Evolutionary conservation across 2,797 vertebrate genomes (phyloP), one percentile per base, ranked within the genome.

Genomic region (Syngnathus acus): DNA sequence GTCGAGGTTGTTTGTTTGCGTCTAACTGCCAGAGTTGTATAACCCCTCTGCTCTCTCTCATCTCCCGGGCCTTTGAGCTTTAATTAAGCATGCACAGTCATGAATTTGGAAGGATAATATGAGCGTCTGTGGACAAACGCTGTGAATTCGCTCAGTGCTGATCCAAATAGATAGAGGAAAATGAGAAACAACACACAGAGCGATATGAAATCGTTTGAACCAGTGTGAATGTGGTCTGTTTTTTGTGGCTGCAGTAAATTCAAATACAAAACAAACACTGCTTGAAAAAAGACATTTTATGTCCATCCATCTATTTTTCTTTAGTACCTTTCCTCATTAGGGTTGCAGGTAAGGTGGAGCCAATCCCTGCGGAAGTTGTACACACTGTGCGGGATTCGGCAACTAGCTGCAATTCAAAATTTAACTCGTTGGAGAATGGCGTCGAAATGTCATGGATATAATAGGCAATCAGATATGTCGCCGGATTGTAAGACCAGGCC

Each of bases 31-130:
- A 3, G 60, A 45, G 42, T 62, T 62, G 21, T 62, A 14, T 47
- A 47, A 45, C 21, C 39, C 17, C 47, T 6, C 42, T 7, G 26
- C 26, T 39, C 64, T 26, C 64, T 42, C 57, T 42, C 65, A 61
- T 66, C 66, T 51, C 21, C 14, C 48, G 19, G 43, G 39, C 51
- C 38, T 68, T 61, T 68, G 65, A 69, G 64, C 57, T 42, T 71
- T 75, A 75, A 76, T 81, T 68, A 82, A 78, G 81, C 76, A 78
- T 80, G 78, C 50, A 78, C 62, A 63, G 66, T 58, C 66, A 65
- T 70, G 66, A 50, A 66, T 75, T 61, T 68, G 53, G 61, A 74
- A 66, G 68, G 57, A 74, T 47, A 51, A 66, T 53, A 68, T 40
- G 60, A 62, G 21, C 5, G 60, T 62, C 60, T 62, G 21, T 62